A percentile compares a stretch with the other conserved stretches of the same genome.
phyloP scores from a whole-genome alignment of 2,113 vertebrate genomes.

The Aleadryas rufinucha region DNA sequence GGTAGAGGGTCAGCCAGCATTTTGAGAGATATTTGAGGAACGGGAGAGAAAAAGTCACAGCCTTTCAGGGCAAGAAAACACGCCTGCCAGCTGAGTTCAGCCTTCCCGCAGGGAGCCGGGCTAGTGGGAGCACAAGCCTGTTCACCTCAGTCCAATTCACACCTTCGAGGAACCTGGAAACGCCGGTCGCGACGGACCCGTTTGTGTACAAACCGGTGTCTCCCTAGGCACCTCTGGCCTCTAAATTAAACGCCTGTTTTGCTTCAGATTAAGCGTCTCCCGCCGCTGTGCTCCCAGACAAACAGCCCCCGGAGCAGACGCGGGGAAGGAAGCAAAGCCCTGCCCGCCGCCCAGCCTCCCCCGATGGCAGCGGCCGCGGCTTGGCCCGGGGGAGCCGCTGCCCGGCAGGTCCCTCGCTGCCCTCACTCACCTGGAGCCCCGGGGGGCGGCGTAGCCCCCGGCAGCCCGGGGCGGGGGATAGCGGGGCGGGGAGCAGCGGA shows the following conservation, averaged over 20 bases:
- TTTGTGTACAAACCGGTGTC: fast-evolving
- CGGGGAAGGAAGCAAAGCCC: fast-evolving
- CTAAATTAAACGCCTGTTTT: fast-evolving
- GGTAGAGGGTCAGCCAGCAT: too few species aligned
- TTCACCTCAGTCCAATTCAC: fast-evolving
- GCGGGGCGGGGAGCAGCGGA: neutral
- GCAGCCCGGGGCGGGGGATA: neutral
- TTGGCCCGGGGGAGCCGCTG: neutral
- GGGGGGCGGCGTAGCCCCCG: neutral
- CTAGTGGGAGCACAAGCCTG: neutral
- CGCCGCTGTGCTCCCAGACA: fast-evolving
- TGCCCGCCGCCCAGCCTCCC: neutral
- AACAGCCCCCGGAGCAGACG: too few species aligned
- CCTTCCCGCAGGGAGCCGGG: fast-evolving
- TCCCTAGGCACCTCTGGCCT: too few species aligned
- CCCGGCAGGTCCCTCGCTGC: neutral
- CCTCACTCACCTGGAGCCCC: neutral
- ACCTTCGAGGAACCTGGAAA: neutral
- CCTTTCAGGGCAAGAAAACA: too few species aligned
- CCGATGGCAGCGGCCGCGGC: neutral
- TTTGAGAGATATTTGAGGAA: neutral
- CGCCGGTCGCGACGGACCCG: fast-evolving
- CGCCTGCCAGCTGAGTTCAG: fast-evolving
- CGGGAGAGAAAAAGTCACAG: neutral
- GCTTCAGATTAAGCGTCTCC: neutral